Percentiles rank a stretch among this genome's conserved stretches.
phyloP scores from a whole-genome alignment of 2,113 vertebrate species.

The Carassius gibelio region DNA sequence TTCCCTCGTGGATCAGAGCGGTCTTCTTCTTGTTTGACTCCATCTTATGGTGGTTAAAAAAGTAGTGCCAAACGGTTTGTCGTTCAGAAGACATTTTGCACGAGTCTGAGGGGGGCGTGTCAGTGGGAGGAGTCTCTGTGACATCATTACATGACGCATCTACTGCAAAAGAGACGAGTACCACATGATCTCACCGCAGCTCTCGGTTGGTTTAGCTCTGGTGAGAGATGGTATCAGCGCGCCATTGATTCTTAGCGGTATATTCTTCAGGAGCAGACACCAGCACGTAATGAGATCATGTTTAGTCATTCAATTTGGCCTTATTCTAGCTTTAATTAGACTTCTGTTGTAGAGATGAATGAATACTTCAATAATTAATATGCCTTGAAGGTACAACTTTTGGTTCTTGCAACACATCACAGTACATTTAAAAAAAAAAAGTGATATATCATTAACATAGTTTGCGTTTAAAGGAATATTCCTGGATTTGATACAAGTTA shows the following conservation, averaged over 20 bases:
- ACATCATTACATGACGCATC: conserved; percentile 19
- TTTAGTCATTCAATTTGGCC: conserved; percentile 38
- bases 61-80: conserved; percentile 29
- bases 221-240: conserved; percentile 29
- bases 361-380: conserved; percentile 41
- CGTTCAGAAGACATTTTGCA: conserved; percentile 45
- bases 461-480: not conserved
- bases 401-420: conserved; percentile 4
- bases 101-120: conserved; percentile 26
- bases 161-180: conserved; percentile 20
- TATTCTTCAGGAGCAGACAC: conserved; percentile 48
- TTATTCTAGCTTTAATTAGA: conserved; percentile 46
- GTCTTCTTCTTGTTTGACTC: conserved; percentile 33
- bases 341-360: conserved; percentile 20
- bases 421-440: not conserved
- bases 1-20: conserved; percentile 26
- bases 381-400: conserved; percentile 40
- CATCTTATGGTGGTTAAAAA: conserved; percentile 2
- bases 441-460: not conserved
- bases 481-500: not conserved
- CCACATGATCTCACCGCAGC: conserved; percentile 22
- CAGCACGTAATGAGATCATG: conserved; percentile 40
- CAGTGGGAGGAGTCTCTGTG: conserved; percentile 39
- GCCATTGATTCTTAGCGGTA: conserved; percentile 31
- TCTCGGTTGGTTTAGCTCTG: conserved; percentile 24